These are phyloP conservation scores for Ictalurus furcatus DNA, from an alignment of 2,113 vertebrate species.

Conservation along the genomic window DNA sequence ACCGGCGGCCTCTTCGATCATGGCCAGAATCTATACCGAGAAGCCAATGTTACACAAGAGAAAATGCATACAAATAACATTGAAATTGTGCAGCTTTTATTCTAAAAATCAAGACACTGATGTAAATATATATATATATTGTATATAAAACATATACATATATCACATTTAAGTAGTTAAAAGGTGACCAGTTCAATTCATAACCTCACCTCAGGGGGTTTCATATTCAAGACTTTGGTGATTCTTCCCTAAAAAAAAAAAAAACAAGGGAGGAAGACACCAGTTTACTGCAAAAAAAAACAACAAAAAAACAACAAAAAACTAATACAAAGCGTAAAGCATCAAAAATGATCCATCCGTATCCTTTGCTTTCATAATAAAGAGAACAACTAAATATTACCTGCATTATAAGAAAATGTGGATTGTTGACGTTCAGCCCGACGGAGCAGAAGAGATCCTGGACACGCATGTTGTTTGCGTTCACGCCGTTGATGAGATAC, in stretches of 20 bases:
- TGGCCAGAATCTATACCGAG: slow-evolving; percentile 83
- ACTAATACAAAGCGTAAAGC: neutral
- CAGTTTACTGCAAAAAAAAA: neutral
- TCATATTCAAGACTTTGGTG: slow-evolving; percentile 98
- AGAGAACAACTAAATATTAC: slow-evolving; percentile 60
- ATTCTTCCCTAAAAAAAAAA: slow-evolving; percentile 83
- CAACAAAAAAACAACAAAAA: too few species aligned
- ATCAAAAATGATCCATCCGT: neutral
- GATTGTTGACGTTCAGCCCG: slow-evolving; percentile 97
- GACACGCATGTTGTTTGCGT: slow-evolving; percentile 83
- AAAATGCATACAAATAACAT: neutral
- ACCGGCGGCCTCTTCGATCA: slow-evolving; percentile 96
- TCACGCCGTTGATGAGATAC: slow-evolving; percentile 92
- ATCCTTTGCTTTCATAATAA: neutral
- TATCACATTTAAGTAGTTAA: neutral
- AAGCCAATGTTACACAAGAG: neutral
- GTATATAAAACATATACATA: neutral
- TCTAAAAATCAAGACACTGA: neutral
- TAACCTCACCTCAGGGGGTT: slow-evolving; percentile 88
- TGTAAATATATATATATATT: too few species aligned
- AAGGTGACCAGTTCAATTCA: neutral
- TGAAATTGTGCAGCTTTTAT: neutral
- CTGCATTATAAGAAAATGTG: slow-evolving; percentile 99
- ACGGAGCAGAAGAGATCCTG: slow-evolving; percentile 95
- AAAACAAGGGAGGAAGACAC: too few species aligned